Conservation (phyloP, 1,140 invertebrate genomes). For the Zaprionus gabonicus region DNA sequence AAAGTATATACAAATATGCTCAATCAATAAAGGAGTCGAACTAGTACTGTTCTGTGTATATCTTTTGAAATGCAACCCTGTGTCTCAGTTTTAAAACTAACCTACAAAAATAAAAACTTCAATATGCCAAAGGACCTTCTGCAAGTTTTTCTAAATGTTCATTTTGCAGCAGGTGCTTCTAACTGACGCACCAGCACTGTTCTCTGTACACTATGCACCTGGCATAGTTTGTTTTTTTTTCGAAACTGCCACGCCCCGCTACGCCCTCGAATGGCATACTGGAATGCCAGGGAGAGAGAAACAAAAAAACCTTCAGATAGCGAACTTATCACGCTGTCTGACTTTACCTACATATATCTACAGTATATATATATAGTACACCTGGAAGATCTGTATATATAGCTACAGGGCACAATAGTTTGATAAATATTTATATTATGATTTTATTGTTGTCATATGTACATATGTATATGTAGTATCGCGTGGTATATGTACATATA, state of each 20-base stretch:
- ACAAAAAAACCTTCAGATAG: neutral
- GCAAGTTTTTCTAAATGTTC: too few species aligned
- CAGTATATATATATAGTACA: conserved; percentile 19
- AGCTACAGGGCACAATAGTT: conserved; percentile 10
- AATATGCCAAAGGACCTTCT: too few species aligned
- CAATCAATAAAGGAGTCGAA: too few species aligned
- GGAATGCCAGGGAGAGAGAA: neutral
- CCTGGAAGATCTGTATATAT: conserved; percentile 6
- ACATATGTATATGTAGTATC: conserved; percentile 7
- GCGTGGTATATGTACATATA: conserved; percentile 7
- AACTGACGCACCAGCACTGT: conserved; percentile 3
- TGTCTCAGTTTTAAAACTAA: too few species aligned
- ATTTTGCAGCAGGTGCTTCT: neutral
- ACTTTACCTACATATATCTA: neutral
- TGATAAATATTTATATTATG: conserved; percentile 48
- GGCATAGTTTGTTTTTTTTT: neutral
- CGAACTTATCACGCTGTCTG: neutral
- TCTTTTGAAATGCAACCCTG: too few species aligned
- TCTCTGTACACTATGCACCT: neutral
- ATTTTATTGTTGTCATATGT: conserved; percentile 36
- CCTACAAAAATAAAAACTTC: too few species aligned
- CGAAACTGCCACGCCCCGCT: neutral
- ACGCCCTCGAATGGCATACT: neutral
- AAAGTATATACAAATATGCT: too few species aligned
- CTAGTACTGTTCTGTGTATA: too few species aligned